A percentile compares a stretch with the other conserved stretches of the same genome.
Evolutionary conservation across 2,113 vertebrate species (phyloP).

Genomic region (Sylvia atricapilla): DNA sequence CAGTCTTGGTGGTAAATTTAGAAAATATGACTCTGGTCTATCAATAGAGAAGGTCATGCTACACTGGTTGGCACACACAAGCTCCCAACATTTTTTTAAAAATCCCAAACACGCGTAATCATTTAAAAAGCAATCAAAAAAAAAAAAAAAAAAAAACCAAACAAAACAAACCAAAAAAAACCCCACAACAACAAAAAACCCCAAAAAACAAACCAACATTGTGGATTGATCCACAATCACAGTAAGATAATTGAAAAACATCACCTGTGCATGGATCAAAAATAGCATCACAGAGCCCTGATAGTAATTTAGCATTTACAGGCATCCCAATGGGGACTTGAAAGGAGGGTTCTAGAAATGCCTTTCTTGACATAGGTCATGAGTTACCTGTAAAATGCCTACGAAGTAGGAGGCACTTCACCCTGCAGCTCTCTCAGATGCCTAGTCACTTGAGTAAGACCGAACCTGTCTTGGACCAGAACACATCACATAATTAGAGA

Average conservation of each 20-base stretch:
- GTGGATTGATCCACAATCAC: neutral
- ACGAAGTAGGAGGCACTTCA: neutral
- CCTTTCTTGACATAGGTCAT: neutral
- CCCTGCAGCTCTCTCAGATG: neutral
- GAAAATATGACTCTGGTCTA: neutral
- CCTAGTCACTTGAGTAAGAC: neutral
- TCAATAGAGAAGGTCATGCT: neutral
- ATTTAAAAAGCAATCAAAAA: neutral
- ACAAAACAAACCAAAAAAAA: too few relatives aligned
- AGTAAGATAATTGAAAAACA: neutral
- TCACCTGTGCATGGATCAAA: neutral
- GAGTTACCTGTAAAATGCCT: neutral
- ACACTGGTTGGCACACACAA: fast-evolving
- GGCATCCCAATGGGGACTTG: fast-evolving
- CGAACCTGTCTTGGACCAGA: neutral
- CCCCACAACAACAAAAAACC: too few relatives aligned
- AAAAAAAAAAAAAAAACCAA: too few relatives aligned
- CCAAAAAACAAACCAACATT: neutral
- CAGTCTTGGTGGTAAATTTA: neutral
- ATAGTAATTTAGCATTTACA: neutral
- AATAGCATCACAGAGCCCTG: neutral
- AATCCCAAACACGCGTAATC: fast-evolving
- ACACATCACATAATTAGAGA: neutral
- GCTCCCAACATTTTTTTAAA: fast-evolving
- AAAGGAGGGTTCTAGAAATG: neutral